A percentile compares a stretch with the other conserved stretches of the same genome.
Conservation (phyloP, 1,140 invertebrate genomes). For the Trachelipus rathkii region DNA sequence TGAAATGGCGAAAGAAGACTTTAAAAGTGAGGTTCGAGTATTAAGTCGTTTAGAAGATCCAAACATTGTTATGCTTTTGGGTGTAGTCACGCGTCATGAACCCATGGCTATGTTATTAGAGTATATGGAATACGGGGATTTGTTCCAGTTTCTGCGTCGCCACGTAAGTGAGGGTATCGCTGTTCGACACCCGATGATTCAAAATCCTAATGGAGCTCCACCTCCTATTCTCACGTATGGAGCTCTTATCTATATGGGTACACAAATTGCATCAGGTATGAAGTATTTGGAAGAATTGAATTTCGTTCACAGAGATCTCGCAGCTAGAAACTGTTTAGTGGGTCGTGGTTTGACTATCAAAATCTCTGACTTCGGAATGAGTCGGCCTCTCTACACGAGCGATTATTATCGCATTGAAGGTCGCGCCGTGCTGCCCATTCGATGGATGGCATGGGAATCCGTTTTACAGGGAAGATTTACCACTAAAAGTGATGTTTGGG, state of each 20-base stretch:
- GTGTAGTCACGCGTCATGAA: conserved; percentile 52
- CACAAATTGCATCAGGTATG: conserved; percentile 77
- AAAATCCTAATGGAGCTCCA: background rate
- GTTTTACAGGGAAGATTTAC: conserved; percentile 68
- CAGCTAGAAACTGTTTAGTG: conserved; percentile 59
- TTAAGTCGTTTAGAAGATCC: conserved; percentile 55
- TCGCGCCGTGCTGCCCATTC: conserved; percentile 53
- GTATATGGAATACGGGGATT: conserved; percentile 44
- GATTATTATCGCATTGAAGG: conserved; percentile 65
- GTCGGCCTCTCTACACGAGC: conserved; percentile 60
- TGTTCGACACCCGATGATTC: conserved; percentile 47
- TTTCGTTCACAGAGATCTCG: conserved; percentile 72
- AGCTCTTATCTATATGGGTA: conserved; percentile 62
- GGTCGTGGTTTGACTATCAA: conserved; percentile 51
- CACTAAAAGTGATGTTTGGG: conserved; percentile 82
- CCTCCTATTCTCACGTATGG: conserved; percentile 59
- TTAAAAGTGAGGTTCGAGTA: conserved; percentile 52
- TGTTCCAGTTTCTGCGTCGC: conserved; percentile 55
- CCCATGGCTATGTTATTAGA: conserved; percentile 45
- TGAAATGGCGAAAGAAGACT: conserved; percentile 53
- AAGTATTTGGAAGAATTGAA: conserved; percentile 75
- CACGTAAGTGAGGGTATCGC: conserved; percentile 64
- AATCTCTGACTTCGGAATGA: conserved; percentile 58
- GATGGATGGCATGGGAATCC: conserved; percentile 46
- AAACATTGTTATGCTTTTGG: conserved; percentile 45